A percentile compares a stretch with the other conserved stretches of the same genome.
These are phyloP conservation scores for Crocodylus rhombifer DNA, from an alignment of 2,797 vertebrate species.

Conservation along the genomic window DNA sequence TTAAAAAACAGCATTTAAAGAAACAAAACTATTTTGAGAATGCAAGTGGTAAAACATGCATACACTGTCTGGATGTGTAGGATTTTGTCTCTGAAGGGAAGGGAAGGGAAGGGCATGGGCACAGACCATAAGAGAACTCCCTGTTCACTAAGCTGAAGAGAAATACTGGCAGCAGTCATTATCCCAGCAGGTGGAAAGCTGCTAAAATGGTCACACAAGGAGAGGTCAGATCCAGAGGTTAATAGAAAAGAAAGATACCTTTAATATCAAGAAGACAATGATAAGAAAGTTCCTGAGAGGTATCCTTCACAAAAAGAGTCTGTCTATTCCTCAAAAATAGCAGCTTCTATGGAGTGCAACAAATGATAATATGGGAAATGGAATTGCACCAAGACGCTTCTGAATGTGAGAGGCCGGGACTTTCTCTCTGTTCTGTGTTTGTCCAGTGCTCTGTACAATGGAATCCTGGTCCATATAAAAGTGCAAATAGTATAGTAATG, in stretches of 20 bases:
- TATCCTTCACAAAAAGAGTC: not conserved
- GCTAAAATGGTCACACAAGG: not conserved
- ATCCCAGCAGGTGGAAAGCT: accelerated
- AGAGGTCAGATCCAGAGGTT: not conserved
- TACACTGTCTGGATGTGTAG: not conserved
- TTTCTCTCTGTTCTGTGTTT: too few species aligned
- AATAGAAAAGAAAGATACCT: not conserved
- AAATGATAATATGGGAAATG: too few species aligned
- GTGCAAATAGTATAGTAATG: not conserved
- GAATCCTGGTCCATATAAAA: too few species aligned
- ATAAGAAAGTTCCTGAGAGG: not conserved
- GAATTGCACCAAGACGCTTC: too few species aligned
- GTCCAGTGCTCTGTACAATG: too few species aligned
- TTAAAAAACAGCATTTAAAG: not conserved
- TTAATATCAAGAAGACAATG: not conserved
- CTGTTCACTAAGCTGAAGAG: not conserved
- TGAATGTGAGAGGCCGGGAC: too few species aligned
- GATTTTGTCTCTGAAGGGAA: not conserved
- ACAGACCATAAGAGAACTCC: not conserved
- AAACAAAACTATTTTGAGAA: not conserved
- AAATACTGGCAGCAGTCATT: not conserved
- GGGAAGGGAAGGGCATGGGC: not conserved
- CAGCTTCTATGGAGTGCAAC: too few species aligned
- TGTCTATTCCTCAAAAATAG: too few species aligned
- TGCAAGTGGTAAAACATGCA: not conserved